These are phyloP conservation scores for Anodontia alba DNA, from an alignment of 2,888 invertebrate species.

Conservation along the genomic window DNA sequence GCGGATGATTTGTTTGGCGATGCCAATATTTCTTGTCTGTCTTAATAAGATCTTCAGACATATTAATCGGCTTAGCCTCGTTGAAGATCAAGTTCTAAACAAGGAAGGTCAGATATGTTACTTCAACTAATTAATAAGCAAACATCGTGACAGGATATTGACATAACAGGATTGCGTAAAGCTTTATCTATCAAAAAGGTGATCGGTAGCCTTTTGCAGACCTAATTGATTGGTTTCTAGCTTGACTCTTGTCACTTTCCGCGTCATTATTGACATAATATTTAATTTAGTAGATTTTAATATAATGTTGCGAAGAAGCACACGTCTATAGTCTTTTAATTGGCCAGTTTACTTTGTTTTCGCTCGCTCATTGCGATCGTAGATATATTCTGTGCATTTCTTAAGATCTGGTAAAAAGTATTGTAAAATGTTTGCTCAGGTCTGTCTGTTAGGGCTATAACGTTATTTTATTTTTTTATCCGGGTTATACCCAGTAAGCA, in stretches of 20 bases:
- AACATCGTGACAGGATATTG: constrained; percentile 13
- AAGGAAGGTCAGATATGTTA: not conserved
- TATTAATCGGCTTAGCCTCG: not conserved
- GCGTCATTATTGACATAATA: not conserved
- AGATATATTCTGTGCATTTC: too few relatives aligned
- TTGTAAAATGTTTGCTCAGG: too few relatives aligned
- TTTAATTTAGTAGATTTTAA: not conserved
- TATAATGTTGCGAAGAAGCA: too few relatives aligned
- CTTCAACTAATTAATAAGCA: not conserved
- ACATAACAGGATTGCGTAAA: not conserved
- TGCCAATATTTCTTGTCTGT: too few relatives aligned
- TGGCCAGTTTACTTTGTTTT: too few relatives aligned
- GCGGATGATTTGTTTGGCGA: too few relatives aligned
- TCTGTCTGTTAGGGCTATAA: too few relatives aligned
- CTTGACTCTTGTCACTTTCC: not conserved
- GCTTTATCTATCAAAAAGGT: not conserved
- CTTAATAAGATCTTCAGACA: not conserved
- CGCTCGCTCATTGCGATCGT: too few relatives aligned
- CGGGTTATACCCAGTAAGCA: too few relatives aligned
- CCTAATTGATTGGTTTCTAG: not conserved
- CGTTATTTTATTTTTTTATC: too few relatives aligned
- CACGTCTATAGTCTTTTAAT: too few relatives aligned
- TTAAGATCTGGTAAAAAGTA: too few relatives aligned
- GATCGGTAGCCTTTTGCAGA: not conserved
- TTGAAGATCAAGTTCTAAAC: not conserved